Conservation (phyloP, 1,140 invertebrate genomes). For the Ips typographus region DNA sequence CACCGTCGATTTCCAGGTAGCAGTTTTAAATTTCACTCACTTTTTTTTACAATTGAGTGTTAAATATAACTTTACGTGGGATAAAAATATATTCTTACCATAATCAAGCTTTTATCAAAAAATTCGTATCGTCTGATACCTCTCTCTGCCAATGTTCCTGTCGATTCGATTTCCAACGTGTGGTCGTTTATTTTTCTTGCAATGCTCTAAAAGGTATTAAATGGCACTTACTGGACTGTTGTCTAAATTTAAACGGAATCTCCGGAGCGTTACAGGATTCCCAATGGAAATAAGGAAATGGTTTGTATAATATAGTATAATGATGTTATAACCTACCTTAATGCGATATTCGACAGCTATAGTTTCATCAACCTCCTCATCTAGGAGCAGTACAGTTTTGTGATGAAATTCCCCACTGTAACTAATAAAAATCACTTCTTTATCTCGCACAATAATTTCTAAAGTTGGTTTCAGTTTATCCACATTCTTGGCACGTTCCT, state of each 20-base stretch:
- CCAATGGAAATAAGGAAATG: no score
- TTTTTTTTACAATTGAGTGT: neutral
- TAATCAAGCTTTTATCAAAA: constrained; percentile 15
- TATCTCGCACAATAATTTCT: constrained; percentile 16
- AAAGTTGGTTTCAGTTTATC: constrained; percentile 19
- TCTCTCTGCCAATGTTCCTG: neutral
- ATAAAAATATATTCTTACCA: constrained; percentile 9
- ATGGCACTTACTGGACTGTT: no score
- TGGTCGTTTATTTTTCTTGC: constrained; percentile 15
- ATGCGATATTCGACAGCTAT: constrained; percentile 10
- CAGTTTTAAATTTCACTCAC: neutral
- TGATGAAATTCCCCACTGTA: constrained; percentile 19
- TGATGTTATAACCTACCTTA: neutral
- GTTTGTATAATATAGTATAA: neutral
- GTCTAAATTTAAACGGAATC: no score
- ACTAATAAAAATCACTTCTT: constrained; percentile 16
- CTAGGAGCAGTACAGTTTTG: constrained; percentile 11
- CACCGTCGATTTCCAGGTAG: neutral
- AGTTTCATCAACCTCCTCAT: constrained; percentile 20
- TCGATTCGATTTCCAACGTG: constrained; percentile 16
- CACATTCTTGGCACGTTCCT: constrained; percentile 14
- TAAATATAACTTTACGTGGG: neutral
- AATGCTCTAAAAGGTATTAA: constrained; percentile 6
- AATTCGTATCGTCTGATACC: constrained; percentile 18
- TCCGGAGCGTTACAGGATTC: no score